Evolutionary conservation across 1,140 invertebrate species (phyloP), one percentile per base, ranked within the genome.

Genomic region (Magallana gigas): DNA sequence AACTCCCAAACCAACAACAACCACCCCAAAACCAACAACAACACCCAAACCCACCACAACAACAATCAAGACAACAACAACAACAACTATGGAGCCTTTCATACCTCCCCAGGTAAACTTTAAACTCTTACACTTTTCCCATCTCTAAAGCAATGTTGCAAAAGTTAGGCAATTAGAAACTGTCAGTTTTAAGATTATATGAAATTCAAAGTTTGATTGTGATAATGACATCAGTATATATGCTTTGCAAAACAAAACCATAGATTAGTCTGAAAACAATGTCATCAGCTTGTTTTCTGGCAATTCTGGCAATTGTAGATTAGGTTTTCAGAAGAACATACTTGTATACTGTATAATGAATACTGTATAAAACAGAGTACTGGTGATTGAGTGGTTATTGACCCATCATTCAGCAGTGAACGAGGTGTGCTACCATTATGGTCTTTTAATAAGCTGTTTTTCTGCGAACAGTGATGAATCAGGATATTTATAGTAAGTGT

Each of bases 1-100:
- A 9, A 85, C 84, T 8, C 18, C 12, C 8, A 56, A 76, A 48
- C 16, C 88, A 60, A 87, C 88, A 0, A 84, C 87, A 16, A 86
- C 87, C 1, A 83, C 87, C 1, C 81, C 88, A 11, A 56, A 84
- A 4, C 57, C 90, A 7, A 83, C 82, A 12, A 57, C 81, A 12
- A 87, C 89, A n/a, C 83, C 85, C 3, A 83, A 29, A 29, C n/a
- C 89, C 23, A 83, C 83, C 12, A 87, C 88, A 14, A 86, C 81
- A 14, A n/a, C 71, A 23, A 23, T 1, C 12, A 81, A 76, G 16
- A 60, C 83, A 62, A 57, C 71, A 71, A 58, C 64, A 57, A 62
- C 57, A 62, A 83, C 86, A 48, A 85, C 85, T 57, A 64, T 85
- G 18, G 23, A 57, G 18, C 9, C 57, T 8, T 71, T 83, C 71